Percentiles rank a stretch among this genome's conserved stretches.
These are phyloP conservation scores for Chrysemys picta DNA, from an alignment of 2,113 vertebrate genomes.

Conservation along the genomic window DNA sequence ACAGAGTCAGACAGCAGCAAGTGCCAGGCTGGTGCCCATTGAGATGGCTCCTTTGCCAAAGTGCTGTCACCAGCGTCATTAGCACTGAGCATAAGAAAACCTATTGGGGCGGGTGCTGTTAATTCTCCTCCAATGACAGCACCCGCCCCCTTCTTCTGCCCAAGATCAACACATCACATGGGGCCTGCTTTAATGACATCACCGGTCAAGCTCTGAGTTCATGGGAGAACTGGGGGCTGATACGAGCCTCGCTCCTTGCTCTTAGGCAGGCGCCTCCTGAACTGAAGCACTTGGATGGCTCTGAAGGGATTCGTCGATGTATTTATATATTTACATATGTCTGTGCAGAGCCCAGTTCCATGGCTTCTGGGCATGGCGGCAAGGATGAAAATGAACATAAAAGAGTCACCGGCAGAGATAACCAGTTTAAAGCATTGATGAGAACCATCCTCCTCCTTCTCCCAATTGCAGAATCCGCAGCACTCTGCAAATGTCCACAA, in stretches of 20 bases:
- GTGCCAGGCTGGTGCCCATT: background rate
- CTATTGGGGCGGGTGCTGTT: too few species aligned
- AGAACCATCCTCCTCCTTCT: background rate
- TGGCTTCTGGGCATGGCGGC: background rate
- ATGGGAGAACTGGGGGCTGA: rapidly evolving
- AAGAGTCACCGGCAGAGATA: background rate
- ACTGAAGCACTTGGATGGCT: background rate
- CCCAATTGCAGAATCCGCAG: background rate
- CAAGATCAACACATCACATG: background rate
- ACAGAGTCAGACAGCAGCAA: background rate
- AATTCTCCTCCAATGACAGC: background rate
- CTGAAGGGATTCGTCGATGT: background rate
- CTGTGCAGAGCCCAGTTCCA: background rate
- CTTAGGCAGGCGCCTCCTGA: background rate
- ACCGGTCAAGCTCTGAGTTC: background rate
- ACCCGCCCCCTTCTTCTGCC: background rate
- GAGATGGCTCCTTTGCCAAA: background rate
- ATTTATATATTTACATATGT: background rate
- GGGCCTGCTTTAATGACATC: background rate
- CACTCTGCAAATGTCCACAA: background rate
- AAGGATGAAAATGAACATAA: background rate
- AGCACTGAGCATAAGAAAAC: background rate
- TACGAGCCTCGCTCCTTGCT: background rate
- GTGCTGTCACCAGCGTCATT: background rate
- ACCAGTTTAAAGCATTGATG: background rate